Percentiles rank a stretch among this genome's conserved stretches.
Evolutionary conservation across 2,888 invertebrate genomes (phyloP).

Genomic region (Rhimphoctona megacephalus): DNA sequence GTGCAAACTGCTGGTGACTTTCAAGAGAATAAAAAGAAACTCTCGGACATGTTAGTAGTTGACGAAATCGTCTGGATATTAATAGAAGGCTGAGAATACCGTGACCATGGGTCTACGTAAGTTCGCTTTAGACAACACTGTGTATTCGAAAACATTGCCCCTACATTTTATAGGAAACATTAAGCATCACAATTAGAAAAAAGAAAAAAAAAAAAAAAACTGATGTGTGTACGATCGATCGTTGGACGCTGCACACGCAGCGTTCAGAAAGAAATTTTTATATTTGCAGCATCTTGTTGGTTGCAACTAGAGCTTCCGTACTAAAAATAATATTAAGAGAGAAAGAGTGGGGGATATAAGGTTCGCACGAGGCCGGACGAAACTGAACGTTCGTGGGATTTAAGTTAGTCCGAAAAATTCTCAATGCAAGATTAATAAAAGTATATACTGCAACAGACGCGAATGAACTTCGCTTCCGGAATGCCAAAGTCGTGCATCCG

Average conservation of each 20-base stretch:
- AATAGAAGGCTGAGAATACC: constrained; percentile 44
- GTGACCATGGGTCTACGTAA: constrained; percentile 51
- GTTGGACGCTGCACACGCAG: constrained; percentile 18
- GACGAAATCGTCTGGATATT: constrained; percentile 54
- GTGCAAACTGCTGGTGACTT: constrained; percentile 26
- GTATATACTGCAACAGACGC: constrained; percentile 22
- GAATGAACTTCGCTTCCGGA: constrained; percentile 23
- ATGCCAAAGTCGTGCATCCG: constrained; percentile 56
- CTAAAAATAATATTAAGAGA: constrained; percentile 22
- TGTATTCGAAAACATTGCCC: constrained; percentile 32
- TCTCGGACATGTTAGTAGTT: constrained; percentile 25
- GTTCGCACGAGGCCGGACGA: constrained; percentile 12
- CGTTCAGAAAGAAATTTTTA: constrained; percentile 30
- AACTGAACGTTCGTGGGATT: constrained; percentile 3
- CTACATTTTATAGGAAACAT: constrained; percentile 19
- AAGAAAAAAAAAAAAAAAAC: constrained; percentile 1
- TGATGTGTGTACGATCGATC: constrained; percentile 42
- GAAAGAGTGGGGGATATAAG: background rate
- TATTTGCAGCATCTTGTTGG: constrained; percentile 19
- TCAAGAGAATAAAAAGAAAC: constrained; percentile 22
- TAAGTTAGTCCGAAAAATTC: constrained; percentile 8
- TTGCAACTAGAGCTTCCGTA: constrained; percentile 54
- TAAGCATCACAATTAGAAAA: constrained; percentile 13
- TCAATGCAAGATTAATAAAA: constrained; percentile 18
- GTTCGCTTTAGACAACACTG: constrained; percentile 35